Evolutionary conservation across 2,797 vertebrate species (phyloP).

Genomic region (Pseudocheirus occidentalis): DNA sequence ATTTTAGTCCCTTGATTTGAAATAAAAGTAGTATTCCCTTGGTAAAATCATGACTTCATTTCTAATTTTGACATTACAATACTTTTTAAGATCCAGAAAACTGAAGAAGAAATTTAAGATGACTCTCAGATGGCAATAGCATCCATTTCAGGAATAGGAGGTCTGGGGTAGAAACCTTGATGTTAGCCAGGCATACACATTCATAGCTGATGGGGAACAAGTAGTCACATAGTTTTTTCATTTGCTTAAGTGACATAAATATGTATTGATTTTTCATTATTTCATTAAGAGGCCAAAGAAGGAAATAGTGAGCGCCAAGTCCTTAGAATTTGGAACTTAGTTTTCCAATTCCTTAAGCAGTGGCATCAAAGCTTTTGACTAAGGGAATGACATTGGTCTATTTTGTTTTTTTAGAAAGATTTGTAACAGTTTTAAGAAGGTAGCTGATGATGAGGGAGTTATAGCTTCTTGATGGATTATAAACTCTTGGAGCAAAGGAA

Average conservation of each 20-base stretch:
- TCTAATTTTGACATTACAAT: background rate
- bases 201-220: conserved; percentile 21
- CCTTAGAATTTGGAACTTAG: background rate
- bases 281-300: conserved; percentile 24
- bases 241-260: conserved; percentile 22
- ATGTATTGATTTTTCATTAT: conserved; percentile 23
- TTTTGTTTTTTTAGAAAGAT: conserved; percentile 17
- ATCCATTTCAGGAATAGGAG: conserved; percentile 35
- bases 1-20: conserved; percentile 20
- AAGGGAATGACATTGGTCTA: background rate
- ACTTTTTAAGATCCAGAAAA: background rate
- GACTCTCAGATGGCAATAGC: background rate
- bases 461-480: background rate
- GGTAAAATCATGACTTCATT: conserved; percentile 14
- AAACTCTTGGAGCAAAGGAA: conserved; percentile 25
- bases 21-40: conserved; percentile 42
- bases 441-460: background rate
- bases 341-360: conserved; percentile 12
- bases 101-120: background rate
- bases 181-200: background rate
- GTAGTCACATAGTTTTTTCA: background rate
- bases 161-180: conserved; percentile 1
- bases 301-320: background rate
- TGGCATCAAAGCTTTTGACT: conserved; percentile 31
- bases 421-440: background rate